phyloP scores from a whole-genome alignment of 2,797 vertebrate species.

The Phyllotis vaccarum region DNA sequence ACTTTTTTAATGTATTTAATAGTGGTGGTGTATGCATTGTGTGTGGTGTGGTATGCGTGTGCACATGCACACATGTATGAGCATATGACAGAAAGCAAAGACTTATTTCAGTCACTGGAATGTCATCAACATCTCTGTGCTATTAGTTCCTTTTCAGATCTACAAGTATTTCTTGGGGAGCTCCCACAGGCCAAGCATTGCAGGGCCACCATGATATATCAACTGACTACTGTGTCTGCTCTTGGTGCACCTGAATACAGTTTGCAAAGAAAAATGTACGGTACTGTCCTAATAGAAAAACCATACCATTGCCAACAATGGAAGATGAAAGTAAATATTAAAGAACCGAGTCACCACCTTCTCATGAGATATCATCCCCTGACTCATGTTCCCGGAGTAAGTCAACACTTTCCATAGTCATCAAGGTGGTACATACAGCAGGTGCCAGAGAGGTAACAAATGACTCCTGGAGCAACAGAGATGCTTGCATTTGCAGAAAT shows the following conservation, averaged over 20 bases:
- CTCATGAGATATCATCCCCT: rapidly evolving
- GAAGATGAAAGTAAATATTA: neutral
- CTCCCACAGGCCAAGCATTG: neutral
- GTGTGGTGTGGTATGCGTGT: neutral
- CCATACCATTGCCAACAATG: neutral
- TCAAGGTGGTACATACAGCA: neutral
- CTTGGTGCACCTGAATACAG: neutral
- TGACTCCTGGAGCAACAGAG: neutral
- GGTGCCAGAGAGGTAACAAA: neutral
- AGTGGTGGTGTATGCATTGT: neutral
- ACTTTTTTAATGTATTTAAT: neutral
- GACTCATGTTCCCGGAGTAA: neutral
- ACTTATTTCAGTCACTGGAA: too few species aligned
- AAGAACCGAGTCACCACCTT: neutral
- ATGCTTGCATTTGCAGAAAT: neutral
- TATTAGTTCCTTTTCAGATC: neutral
- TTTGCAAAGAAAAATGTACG: neutral
- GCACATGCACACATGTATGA: neutral
- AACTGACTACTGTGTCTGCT: neutral
- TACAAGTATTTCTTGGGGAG: neutral
- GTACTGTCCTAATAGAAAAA: neutral
- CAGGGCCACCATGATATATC: neutral
- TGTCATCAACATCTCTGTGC: too few species aligned
- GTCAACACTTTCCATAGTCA: neutral
- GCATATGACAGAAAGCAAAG: neutral